A percentile compares a stretch with the other conserved stretches of the same genome.
Evolutionary conservation across 2,113 vertebrate species (phyloP).

Genomic region (Pedionomus torquatus): DNA sequence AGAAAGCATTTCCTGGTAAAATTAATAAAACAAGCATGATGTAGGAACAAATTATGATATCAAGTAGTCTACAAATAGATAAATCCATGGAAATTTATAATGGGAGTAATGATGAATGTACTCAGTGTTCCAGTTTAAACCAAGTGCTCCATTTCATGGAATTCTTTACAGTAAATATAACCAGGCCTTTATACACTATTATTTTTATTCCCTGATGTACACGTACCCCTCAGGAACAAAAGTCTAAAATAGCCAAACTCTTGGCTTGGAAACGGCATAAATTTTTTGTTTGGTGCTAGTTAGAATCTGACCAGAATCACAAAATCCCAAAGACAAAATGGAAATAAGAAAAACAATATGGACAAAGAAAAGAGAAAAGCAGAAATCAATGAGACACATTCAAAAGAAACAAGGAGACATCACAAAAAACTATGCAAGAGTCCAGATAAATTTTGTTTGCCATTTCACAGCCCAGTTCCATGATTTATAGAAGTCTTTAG

Average conservation of each 20-base stretch:
- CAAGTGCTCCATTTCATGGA: constrained; percentile 33
- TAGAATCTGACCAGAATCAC: constrained; percentile 1
- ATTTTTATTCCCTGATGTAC: constrained; percentile 7
- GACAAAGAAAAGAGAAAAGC: neutral
- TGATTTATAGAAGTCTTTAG: neutral
- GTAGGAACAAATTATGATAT: neutral
- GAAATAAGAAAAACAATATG: neutral
- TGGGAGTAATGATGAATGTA: constrained; percentile 30
- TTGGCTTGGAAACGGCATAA: neutral
- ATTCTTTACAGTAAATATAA: constrained; percentile 44
- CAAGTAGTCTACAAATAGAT: constrained; percentile 33
- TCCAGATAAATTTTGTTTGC: neutral
- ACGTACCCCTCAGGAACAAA: neutral
- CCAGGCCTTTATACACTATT: neutral
- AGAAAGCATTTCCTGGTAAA: constrained; percentile 2
- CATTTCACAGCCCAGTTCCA: neutral
- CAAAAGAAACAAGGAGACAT: neutral
- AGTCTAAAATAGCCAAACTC: neutral
- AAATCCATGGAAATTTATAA: constrained; percentile 25
- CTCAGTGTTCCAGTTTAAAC: constrained; percentile 18
- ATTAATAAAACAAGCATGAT: neutral
- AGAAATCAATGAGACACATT: neutral
- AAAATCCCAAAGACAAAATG: neutral
- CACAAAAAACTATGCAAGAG: neutral
- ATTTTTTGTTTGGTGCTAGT: neutral